Evolutionary conservation across 1,140 invertebrate genomes (phyloP).

Genomic region (Hesperophylax magnus): DNA sequence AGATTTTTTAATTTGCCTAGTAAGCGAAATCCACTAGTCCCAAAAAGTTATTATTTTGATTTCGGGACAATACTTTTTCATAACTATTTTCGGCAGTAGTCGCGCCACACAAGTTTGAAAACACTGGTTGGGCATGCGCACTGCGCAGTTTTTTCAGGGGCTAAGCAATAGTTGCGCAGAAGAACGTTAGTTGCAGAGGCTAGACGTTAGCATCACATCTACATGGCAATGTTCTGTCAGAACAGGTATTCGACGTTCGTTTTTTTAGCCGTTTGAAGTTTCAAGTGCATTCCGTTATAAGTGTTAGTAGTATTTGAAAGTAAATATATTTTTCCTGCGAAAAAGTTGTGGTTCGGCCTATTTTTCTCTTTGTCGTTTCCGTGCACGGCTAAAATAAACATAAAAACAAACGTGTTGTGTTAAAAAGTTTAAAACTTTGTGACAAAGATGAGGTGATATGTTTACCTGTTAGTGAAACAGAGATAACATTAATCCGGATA

Average conservation of each 20-base stretch:
- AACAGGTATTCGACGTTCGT: slow-evolving; percentile 36
- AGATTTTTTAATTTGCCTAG: too few relatives aligned
- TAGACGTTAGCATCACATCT: slow-evolving; percentile 37
- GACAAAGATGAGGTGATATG: slow-evolving; percentile 48
- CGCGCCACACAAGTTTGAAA: slow-evolving; percentile 13
- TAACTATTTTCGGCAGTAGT: too few relatives aligned
- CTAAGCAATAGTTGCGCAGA: slow-evolving; percentile 27
- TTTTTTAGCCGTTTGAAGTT: slow-evolving; percentile 39
- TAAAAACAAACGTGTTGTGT: slow-evolving; percentile 36
- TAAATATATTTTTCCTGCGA: slow-evolving; percentile 21
- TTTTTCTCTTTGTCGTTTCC: slow-evolving; percentile 12
- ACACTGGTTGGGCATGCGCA: slow-evolving; percentile 6
- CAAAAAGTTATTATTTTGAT: too few relatives aligned
- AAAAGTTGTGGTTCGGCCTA: slow-evolving; percentile 4
- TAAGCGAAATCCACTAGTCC: too few relatives aligned
- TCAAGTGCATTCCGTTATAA: slow-evolving; percentile 38
- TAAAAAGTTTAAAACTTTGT: slow-evolving; percentile 45
- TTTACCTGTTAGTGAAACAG: slow-evolving; percentile 44
- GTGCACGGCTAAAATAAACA: slow-evolving; percentile 6
- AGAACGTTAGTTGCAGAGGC: slow-evolving; percentile 10
- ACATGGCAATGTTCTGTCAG: slow-evolving; percentile 40
- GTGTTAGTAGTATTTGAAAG: slow-evolving; percentile 36
- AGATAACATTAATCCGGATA: slow-evolving; percentile 38
- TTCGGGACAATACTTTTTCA: too few relatives aligned
- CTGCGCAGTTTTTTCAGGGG: slow-evolving; percentile 9